phyloP scores from a whole-genome alignment of 2,113 vertebrate genomes.

The Pluvialis apricaria region DNA sequence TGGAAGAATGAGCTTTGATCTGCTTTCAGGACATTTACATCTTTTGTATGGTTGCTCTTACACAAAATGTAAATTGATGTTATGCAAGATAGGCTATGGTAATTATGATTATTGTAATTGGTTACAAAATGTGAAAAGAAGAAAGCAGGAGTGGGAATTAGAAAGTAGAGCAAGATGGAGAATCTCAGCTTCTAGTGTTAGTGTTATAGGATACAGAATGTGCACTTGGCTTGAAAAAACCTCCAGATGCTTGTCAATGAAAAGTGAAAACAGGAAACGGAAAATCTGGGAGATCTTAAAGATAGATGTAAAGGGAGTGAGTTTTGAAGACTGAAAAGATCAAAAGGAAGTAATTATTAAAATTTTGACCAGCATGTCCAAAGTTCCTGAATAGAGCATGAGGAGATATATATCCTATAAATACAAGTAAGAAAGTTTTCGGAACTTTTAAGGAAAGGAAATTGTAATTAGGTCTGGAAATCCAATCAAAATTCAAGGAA shows the following conservation, averaged over 20 bases:
- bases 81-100: background rate
- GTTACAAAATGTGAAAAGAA: conserved; percentile 16
- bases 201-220: background rate
- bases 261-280: background rate
- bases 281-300: background rate
- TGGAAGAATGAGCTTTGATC: conserved; percentile 38
- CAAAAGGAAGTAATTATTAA: background rate
- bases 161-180: conserved; percentile 19
- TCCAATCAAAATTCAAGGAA: background rate
- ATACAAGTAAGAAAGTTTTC: background rate
- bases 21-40: conserved; percentile 40
- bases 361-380: background rate
- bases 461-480: background rate
- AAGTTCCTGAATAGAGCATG: background rate
- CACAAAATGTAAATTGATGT: conserved; percentile 31
- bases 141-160: background rate
- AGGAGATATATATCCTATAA: background rate
- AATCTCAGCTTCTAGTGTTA: background rate
- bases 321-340: background rate
- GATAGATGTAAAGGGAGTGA: background rate
- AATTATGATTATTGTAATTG: conserved; percentile 22
- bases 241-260: background rate
- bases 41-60: background rate
- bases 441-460: background rate
- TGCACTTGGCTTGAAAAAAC: background rate